These are phyloP conservation scores for Heteractis magnifica DNA, from an alignment of 92 coral and sea anemone species.

Conservation along the genomic window DNA sequence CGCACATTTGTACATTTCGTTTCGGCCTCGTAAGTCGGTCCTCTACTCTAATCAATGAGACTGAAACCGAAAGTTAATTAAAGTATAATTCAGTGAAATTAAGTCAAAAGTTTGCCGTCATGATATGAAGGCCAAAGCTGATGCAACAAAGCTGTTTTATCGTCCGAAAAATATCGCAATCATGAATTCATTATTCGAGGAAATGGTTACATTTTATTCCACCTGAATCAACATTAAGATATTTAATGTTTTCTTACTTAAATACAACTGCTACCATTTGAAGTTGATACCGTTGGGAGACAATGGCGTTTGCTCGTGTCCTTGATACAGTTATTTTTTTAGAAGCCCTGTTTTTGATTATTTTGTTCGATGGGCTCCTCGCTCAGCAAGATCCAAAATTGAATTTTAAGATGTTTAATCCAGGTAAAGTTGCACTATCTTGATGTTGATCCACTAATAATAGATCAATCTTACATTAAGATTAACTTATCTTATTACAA, in stretches of 20 bases:
- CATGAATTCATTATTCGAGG: background rate
- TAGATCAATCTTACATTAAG: background rate
- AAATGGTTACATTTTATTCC: background rate
- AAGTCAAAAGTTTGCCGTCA: background rate
- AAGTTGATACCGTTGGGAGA: background rate
- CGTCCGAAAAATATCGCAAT: background rate
- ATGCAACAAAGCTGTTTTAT: constrained; percentile 13
- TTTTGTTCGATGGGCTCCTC: background rate
- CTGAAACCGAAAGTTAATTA: background rate
- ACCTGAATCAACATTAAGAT: constrained; percentile 4
- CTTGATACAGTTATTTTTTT: background rate
- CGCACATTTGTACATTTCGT: too few species aligned
- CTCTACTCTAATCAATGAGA: background rate
- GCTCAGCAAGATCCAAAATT: background rate
- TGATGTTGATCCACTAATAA: background rate
- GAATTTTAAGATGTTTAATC: background rate
- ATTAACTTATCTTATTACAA: too few species aligned
- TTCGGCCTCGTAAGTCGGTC: background rate
- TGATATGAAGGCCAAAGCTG: constrained; percentile 11
- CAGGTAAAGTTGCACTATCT: background rate
- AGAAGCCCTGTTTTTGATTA: background rate
- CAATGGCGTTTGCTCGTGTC: background rate
- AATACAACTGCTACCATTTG: background rate
- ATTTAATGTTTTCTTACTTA: background rate
- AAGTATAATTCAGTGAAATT: background rate